A percentile compares a stretch with the other conserved stretches of the same genome.
Conservation (phyloP, 2,888 invertebrate species). For the Lysandra bellargus region DNA sequence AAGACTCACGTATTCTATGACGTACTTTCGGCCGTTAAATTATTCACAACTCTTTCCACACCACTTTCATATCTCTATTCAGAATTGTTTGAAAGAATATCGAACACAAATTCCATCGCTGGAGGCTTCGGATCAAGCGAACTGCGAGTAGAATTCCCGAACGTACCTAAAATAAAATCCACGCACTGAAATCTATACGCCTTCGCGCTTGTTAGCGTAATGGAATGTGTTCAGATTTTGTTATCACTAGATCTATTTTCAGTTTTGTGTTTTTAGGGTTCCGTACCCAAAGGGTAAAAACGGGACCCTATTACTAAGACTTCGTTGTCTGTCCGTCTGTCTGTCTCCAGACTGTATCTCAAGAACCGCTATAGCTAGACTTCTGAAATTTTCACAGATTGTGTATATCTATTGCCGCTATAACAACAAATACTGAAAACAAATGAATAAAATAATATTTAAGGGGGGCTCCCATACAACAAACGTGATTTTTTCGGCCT, state of each 20-base stretch:
- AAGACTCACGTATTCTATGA: neutral
- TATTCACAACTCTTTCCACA: neutral
- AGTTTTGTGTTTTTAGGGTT: neutral
- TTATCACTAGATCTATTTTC: neutral
- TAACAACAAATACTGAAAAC: too few relatives aligned
- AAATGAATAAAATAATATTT: too few relatives aligned
- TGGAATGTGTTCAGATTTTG: neutral
- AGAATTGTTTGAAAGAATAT: neutral
- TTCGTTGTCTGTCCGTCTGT: too few relatives aligned
- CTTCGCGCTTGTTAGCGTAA: slow-evolving; percentile 13
- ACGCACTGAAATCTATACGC: slow-evolving; percentile 3
- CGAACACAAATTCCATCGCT: neutral
- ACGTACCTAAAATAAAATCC: slow-evolving; percentile 3
- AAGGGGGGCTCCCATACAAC: too few relatives aligned
- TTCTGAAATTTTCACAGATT: too few relatives aligned
- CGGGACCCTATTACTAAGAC: too few relatives aligned
- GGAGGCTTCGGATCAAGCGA: neutral
- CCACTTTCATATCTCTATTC: slow-evolving; percentile 19
- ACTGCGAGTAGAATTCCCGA: neutral
- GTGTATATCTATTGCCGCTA: too few relatives aligned
- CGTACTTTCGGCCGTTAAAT: neutral
- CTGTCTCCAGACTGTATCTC: too few relatives aligned
- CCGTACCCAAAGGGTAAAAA: too few relatives aligned
- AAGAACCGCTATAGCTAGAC: too few relatives aligned
- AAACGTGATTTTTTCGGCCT: too few relatives aligned